Base-by-base conservation (phyloP, 2,797 vertebrate species). In the Spatula clypeata region DNA sequence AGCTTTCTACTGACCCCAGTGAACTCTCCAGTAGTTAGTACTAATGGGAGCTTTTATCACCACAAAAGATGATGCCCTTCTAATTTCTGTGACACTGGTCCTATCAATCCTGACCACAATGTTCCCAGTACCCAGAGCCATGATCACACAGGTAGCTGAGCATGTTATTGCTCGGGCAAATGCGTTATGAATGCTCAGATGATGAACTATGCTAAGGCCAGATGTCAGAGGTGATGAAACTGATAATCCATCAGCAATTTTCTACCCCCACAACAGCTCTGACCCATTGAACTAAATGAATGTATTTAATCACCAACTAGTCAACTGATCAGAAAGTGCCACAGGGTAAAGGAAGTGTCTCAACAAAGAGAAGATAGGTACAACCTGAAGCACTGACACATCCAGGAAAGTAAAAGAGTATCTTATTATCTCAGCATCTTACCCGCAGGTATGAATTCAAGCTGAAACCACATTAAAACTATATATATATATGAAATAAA, bases 231-330 rank as follows among this genome's bases (percentile, higher is more conserved):
- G 94, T 95, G 92, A 97, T 97, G 91, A 97, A 97, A 98, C 87
- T 94, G 92, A 98, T 98, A 98, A 98, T 98, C 97, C 93, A 97
- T 98, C 97, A 97, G 97, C 98, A 97, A 97, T 98, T 98, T 98
- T 98, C 97, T 96, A 91, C 93, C 90, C 77, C 94, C 57, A 11
- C 95, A 97, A 97, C 90, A 97, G 91, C 95, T 97, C 94, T 97
- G 97, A 98, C 96, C 97, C 97, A 97, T 12, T 98, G 98, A 98
- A 98, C 97, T 98, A 98, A 98, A 98, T 97, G 97, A 98, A 97
- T 96, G 89, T 95, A 96, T 98, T 97, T 98, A 98, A 98, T 97
- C 97, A 96, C 96, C 44, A 73, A 96, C 93, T 97, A 96, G 94
- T 92, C 95, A 98, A 97, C 93, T 95, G 98, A 98, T 97, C 95